Evolutionary conservation across 2,797 vertebrate genomes (phyloP), one percentile per base, ranked within the genome.

Genomic region (Thamnophis elegans): DNA sequence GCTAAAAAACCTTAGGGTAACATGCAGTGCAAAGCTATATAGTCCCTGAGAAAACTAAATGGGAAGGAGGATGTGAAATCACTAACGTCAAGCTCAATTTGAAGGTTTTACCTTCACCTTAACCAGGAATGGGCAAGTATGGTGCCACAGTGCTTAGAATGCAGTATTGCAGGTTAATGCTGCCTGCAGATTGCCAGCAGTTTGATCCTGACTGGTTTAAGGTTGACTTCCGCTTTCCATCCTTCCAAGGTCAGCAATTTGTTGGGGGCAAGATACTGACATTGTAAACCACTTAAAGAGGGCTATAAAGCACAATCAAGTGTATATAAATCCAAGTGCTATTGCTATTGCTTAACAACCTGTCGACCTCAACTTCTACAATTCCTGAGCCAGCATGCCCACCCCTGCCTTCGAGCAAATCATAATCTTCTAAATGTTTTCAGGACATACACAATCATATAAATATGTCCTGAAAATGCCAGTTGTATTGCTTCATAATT

Each of bases 401-500:
- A 32, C 6, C 5, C 65, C n/a, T 68, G 65, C 36, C 73, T 42
- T 22, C 42, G 42, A 42, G 32, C 73, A 78, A 78, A 78, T 3
- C 16, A 22, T 12, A 53, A 4, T 93, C 62, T 0, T 90, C 32
- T 88, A 93, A 94, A 26, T 54, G 42, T 56, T 92, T 91, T 93
- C 65, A 86, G 11, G 47, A 68, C 14, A 32, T 3, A 20, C 32
- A 51, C n/a, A 94, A 95, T 86, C 8, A 60, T 59, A 68, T 59
- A 93, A 93, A 91, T 90, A 90, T 68, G 85, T 51, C 58, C 85
- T 85, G 85, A 20, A 9, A 94, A 88, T 10, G 95, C 94, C 28
- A 59, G 20, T 47, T 88, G 88, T 89, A 53, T 89, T n/a, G 32
- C 60, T 54, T 62, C 90, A 88, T 90, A n/a, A 47, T 91, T 95